Percentiles rank a stretch among this genome's conserved stretches.
These are phyloP conservation scores for Dasypus novemcinctus DNA, from an alignment of 2,113 vertebrate species.

Conservation along the genomic window DNA sequence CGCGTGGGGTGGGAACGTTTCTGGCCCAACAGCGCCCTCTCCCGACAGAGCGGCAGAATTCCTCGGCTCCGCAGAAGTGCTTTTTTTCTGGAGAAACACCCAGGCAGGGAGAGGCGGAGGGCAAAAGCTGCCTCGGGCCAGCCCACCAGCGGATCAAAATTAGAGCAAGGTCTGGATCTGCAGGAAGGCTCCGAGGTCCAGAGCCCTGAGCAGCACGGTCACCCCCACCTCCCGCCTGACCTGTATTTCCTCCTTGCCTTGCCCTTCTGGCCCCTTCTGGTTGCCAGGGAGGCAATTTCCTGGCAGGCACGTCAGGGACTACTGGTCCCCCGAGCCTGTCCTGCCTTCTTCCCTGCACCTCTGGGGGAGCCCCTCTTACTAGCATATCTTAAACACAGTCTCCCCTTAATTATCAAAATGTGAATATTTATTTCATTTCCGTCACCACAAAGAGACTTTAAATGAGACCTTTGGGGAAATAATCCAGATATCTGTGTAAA, in stretches of 20 bases:
- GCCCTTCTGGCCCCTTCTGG: background rate
- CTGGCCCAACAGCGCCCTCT: slow-evolving; percentile 39
- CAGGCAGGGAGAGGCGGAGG: background rate
- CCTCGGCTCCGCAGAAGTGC: background rate
- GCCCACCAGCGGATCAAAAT: background rate
- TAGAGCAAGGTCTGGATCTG: background rate
- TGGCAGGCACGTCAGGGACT: background rate
- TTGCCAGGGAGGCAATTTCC: background rate
- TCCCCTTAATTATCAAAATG: background rate
- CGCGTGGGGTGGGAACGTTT: background rate
- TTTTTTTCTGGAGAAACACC: background rate
- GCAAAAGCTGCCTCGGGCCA: no score
- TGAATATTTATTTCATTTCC: background rate
- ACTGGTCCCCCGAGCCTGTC: background rate
- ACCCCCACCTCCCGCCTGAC: background rate
- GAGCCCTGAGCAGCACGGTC: background rate
- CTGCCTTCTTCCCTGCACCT: background rate
- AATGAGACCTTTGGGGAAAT: background rate
- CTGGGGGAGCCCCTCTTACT: background rate
- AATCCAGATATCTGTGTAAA: background rate
- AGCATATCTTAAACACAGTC: background rate
- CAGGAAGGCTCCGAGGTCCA: background rate
- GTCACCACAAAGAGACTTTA: background rate
- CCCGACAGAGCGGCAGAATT: background rate
- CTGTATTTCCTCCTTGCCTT: background rate